A percentile compares a stretch with the other conserved stretches of the same genome.
Conservation (phyloP, 2,888 invertebrate species). For the Eupithecia centaureata region DNA sequence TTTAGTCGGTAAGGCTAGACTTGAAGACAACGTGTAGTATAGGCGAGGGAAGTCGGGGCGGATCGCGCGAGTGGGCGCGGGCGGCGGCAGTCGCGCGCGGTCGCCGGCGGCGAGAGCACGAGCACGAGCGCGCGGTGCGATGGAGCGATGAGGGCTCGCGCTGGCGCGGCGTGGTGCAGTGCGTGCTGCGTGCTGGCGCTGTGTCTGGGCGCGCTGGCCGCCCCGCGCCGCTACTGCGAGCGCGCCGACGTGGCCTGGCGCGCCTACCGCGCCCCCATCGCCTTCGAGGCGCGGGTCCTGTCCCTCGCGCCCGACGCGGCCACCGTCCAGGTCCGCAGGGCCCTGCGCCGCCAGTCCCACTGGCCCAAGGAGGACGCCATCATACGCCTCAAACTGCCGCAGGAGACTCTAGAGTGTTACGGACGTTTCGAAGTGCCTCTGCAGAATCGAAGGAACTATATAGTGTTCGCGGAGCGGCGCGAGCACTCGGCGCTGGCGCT, state of each 20-base stretch:
- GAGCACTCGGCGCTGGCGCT: constrained; percentile 77
- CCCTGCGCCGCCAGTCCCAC: constrained; percentile 72
- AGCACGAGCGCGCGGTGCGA: constrained; percentile 75
- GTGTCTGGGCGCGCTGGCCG: constrained; percentile 54
- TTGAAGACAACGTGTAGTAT: not conserved
- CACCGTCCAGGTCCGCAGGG: constrained; percentile 74
- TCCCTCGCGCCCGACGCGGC: constrained; percentile 74
- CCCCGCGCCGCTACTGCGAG: constrained; percentile 80
- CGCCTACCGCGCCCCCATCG: constrained; percentile 79
- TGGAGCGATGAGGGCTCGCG: constrained; percentile 81
- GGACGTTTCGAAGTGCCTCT: constrained; percentile 79
- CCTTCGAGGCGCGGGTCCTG: constrained; percentile 80
- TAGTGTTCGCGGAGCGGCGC: constrained; percentile 78
- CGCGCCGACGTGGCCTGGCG: constrained; percentile 82
- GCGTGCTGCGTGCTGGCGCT: constrained; percentile 69
- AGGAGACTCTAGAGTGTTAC: constrained; percentile 67
- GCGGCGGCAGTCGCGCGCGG: constrained; percentile 76
- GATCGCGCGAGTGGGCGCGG: constrained; percentile 36
- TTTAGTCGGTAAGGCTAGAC: not conserved
- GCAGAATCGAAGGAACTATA: constrained; percentile 75
- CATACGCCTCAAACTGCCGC: constrained; percentile 68
- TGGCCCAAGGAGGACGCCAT: constrained; percentile 74
- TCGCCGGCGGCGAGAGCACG: constrained; percentile 54
- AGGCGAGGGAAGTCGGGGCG: constrained; percentile 16
- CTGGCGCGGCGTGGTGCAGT: constrained; percentile 77